Conservation (phyloP, 2,113 vertebrate species). For the Sander lucioperca region DNA sequence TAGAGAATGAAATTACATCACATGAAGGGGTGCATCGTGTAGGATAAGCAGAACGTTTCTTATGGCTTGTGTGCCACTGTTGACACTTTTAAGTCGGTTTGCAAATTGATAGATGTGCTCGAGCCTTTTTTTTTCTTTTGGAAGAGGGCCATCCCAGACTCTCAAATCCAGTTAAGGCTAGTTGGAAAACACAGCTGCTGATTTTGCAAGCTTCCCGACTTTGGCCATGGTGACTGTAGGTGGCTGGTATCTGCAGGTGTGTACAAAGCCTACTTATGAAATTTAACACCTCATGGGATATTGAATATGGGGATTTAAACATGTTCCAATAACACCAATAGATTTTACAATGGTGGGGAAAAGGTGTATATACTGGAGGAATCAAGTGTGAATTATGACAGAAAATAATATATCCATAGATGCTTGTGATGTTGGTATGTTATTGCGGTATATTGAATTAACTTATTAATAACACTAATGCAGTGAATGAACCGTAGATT, state of each 20-base stretch:
- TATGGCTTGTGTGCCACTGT: slow-evolving; percentile 74
- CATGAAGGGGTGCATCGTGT: slow-evolving; percentile 79
- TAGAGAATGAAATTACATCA: slow-evolving; percentile 85
- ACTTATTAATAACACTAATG: slow-evolving; percentile 16
- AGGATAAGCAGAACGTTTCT: slow-evolving; percentile 80
- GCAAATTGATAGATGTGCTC: slow-evolving; percentile 87
- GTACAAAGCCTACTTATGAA: slow-evolving; percentile 33
- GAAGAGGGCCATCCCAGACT: slow-evolving; percentile 72
- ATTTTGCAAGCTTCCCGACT: slow-evolving; percentile 72
- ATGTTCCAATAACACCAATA: not conserved
- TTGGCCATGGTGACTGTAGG: slow-evolving; percentile 41
- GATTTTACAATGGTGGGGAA: not conserved
- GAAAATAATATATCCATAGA: not conserved
- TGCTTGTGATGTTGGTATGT: not conserved
- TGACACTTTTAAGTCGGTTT: slow-evolving; percentile 85
- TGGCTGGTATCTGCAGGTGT: slow-evolving; percentile 57
- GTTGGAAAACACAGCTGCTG: slow-evolving; percentile 79
- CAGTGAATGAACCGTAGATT: slow-evolving; percentile 21
- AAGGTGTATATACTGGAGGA: not conserved
- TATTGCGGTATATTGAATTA: slow-evolving; percentile 27
- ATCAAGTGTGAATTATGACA: not conserved
- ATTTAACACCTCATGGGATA: slow-evolving; percentile 48
- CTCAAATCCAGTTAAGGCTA: slow-evolving; percentile 82
- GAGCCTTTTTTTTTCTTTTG: slow-evolving; percentile 60
- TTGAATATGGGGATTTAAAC: slow-evolving; percentile 30